Conservation (phyloP, 2,797 vertebrate genomes). For the Neomorphus geoffroyi region DNA sequence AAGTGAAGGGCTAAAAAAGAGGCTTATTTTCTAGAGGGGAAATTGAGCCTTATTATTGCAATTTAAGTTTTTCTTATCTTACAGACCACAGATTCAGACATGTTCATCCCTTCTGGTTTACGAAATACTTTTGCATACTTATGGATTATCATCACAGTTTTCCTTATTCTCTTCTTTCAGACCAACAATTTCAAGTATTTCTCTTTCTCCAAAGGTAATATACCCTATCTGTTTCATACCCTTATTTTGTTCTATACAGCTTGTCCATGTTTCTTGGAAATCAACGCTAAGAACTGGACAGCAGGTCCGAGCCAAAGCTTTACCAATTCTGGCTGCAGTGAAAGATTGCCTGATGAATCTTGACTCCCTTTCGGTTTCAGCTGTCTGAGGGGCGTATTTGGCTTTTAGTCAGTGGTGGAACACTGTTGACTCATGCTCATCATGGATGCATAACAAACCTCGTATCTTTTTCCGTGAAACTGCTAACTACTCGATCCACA, state of each 20-base stretch:
- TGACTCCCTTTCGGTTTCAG: neutral
- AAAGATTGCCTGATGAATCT: neutral
- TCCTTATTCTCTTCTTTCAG: neutral
- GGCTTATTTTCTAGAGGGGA: neutral
- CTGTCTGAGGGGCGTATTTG: neutral
- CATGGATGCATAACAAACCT: neutral
- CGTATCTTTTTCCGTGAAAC: neutral
- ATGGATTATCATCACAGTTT: rapidly evolving
- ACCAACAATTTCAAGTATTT: neutral
- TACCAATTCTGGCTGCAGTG: neutral
- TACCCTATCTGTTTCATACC: neutral
- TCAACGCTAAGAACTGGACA: neutral
- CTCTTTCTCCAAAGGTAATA: neutral
- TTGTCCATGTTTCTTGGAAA: neutral
- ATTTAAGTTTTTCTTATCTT: neutral
- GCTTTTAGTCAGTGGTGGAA: neutral
- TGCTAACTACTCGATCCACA: neutral
- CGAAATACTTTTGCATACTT: neutral
- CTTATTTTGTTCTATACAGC: neutral
- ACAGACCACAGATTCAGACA: neutral
- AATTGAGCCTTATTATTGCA: neutral
- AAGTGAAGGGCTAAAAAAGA: neutral
- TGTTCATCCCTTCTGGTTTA: neutral
- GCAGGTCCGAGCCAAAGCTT: neutral
- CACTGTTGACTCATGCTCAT: neutral